phyloP scores from a whole-genome alignment of 2,113 vertebrate genomes.

The Rhea pennata region DNA sequence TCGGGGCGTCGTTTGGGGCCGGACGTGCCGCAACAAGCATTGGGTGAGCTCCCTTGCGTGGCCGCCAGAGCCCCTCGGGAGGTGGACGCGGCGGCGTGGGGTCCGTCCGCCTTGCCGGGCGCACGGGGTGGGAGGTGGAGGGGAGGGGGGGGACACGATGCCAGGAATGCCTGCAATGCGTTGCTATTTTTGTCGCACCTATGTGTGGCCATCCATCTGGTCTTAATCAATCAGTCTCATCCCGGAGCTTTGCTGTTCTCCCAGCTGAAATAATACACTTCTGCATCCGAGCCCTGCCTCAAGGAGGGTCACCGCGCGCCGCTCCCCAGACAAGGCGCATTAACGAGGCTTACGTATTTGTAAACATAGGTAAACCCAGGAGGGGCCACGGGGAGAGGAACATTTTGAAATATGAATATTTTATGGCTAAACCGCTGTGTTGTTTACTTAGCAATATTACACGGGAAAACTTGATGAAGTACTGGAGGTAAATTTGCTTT shows the following conservation, averaged over 20 bases:
- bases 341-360: constrained; percentile 75
- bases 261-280: constrained; percentile 92
- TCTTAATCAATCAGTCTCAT: constrained; percentile 92
- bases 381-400: constrained; percentile 45
- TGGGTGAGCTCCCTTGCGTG: background rate
- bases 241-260: constrained; percentile 81
- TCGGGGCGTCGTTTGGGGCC: constrained; percentile 46
- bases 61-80: constrained; percentile 76
- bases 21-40: constrained; percentile 57
- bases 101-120: constrained; percentile 76
- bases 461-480: constrained; percentile 68
- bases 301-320: constrained; percentile 72
- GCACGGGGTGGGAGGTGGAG: background rate
- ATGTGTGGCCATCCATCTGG: constrained; percentile 92
- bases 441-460: constrained; percentile 69
- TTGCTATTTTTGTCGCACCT: constrained; percentile 90
- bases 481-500: constrained; percentile 70
- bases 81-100: constrained; percentile 79
- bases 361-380: constrained; percentile 74
- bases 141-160: constrained; percentile 74
- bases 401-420: constrained; percentile 73
- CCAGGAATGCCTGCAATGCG: constrained; percentile 88
- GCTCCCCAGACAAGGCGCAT: constrained; percentile 66
- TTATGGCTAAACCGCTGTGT: constrained; percentile 70
- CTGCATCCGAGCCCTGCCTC: constrained; percentile 74